Evolutionary conservation across 2,797 vertebrate species (phyloP).

Genomic region (Bradypus variegatus): DNA sequence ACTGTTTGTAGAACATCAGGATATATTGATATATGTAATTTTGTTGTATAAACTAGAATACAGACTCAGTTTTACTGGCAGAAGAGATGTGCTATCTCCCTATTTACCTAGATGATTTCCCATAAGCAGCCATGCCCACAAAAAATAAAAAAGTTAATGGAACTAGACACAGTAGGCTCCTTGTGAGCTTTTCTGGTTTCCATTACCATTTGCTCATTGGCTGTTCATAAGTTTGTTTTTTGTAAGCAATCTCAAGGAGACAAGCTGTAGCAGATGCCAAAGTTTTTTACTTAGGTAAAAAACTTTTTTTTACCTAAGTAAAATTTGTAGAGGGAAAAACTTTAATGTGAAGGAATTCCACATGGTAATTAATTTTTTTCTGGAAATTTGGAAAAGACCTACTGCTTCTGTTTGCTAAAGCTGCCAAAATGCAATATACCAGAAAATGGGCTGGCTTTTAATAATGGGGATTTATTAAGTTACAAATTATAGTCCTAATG

Average conservation of each 20-base stretch:
- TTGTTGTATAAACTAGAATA: background rate
- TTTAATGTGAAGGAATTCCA: background rate
- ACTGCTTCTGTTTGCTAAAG: too few relatives aligned
- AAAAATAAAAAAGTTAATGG: background rate
- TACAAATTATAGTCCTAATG: too few relatives aligned
- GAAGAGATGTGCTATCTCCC: background rate
- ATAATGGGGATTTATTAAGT: too few relatives aligned
- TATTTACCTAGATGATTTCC: background rate
- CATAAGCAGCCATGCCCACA: background rate
- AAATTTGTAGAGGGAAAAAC: background rate
- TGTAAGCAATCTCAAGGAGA: background rate
- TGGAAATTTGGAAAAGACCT: background rate
- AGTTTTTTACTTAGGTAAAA: too few relatives aligned
- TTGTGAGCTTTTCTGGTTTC: background rate
- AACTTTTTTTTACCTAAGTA: too few relatives aligned
- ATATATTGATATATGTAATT: background rate
- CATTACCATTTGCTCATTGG: constrained; percentile 3
- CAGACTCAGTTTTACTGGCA: background rate
- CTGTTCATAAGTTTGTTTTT: background rate
- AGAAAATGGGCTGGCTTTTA: too few relatives aligned
- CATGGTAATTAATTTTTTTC: background rate
- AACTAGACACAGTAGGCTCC: background rate
- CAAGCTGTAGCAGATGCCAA: background rate
- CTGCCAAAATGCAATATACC: too few relatives aligned
- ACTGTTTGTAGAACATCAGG: background rate